Evolutionary conservation across 2,888 invertebrate genomes (phyloP).

Genomic region (Hirtodrosophila duncani): DNA sequence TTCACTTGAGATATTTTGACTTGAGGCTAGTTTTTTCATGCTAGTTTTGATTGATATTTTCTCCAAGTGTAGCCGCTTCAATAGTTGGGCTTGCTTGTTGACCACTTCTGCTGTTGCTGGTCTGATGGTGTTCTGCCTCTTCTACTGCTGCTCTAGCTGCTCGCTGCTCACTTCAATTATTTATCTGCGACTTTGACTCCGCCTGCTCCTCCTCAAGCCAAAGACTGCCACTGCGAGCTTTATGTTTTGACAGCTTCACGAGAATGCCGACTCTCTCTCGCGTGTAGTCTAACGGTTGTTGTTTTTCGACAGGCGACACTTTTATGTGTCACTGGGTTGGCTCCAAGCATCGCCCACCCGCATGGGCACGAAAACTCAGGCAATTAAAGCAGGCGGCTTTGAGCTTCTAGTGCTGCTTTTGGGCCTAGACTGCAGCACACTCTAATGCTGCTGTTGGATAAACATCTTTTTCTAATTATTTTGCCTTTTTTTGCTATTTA

Average conservation of each 20-base stretch:
- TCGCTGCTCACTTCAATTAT: conserved; percentile 51
- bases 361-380: background rate
- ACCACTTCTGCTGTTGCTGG: conserved; percentile 10
- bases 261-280: conserved; percentile 1
- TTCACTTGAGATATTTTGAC: too few species aligned
- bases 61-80: too few species aligned
- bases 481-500: conserved; percentile 37
- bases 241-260: background rate
- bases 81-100: too few species aligned
- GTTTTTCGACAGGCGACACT: conserved; percentile 55
- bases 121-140: conserved; percentile 37
- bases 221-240: background rate
- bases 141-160: conserved; percentile 38
- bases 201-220: conserved; percentile 2
- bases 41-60: too few species aligned
- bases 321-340: conserved; percentile 68
- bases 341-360: conserved; percentile 5
- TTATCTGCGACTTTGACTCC: conserved; percentile 27
- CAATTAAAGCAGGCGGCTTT: too few species aligned
- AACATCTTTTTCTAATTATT: conserved; percentile 62
- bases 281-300: conserved; percentile 34
- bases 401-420: conserved; percentile 6
- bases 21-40: too few species aligned
- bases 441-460: conserved; percentile 21
- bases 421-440: background rate